Base-by-base conservation (phyloP, 2,888 invertebrate species). In the Eupeodes latifasciatus region DNA sequence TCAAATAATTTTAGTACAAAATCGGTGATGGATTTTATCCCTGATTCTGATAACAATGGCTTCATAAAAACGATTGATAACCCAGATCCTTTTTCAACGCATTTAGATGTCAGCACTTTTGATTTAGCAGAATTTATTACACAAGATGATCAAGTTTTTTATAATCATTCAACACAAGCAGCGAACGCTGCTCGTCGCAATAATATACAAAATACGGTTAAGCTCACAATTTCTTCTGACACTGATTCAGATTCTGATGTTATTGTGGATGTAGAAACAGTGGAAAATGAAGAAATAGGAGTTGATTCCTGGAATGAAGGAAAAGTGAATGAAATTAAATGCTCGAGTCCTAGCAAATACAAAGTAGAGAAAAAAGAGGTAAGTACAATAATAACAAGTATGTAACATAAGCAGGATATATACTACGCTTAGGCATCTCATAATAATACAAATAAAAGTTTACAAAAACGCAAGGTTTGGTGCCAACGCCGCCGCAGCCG, bases 121-220 rank as follows among this genome's bases (percentile, higher is more conserved):
- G 93, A 93, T 91, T 91, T 93, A 85, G 93, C 94, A 1, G 92
- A 92, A 27, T 93, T 93, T 75, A 93, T 93, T 77, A 93, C 93
- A 14, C 91, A 93, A 90, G 93, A 93, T 90, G 92, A 93, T 90
- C 92, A 92, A 85, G 84, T 91, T 7, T 88, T 90, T 40, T 69
- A 82, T 1, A 74, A 64, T 64, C 64, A 78, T 10, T 2, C 79
- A 51, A 14, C 67, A 27, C 5, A 4, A 1, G 49, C 16, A 19
- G 11, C n/a, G 0, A 44, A 59, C n/a, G 10, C 47, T 5, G 2
- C 4, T n/a, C 14, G 10, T 11, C 16, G 11, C n/a, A 44, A 34
- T 12, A 36, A 55, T 7, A 36, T 67, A 12, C 66, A 36, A 53
- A 47, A 84, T 69, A 59, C 55, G 19, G 47, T 61, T 36, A 49